Evolutionary conservation across 1,140 invertebrate genomes (phyloP).

Genomic region (Apis florea): DNA sequence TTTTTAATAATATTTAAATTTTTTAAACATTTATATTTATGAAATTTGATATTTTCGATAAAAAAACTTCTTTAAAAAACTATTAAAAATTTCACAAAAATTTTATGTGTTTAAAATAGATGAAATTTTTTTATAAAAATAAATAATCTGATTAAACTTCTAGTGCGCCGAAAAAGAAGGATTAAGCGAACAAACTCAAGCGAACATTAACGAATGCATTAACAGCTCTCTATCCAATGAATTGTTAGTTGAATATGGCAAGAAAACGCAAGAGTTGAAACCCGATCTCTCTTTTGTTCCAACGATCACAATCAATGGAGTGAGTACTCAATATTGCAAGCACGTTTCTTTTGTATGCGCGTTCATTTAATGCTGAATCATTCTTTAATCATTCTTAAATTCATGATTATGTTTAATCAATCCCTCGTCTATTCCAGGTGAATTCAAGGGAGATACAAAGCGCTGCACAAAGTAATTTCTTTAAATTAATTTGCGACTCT

Average conservation of each 20-base stretch:
- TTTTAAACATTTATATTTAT: too few species aligned
- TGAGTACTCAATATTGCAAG: conserved; percentile 54
- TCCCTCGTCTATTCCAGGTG: conserved; percentile 30
- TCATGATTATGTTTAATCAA: not conserved
- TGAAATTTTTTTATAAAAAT: not conserved
- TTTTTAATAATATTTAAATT: too few species aligned
- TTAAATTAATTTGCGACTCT: conserved; percentile 62
- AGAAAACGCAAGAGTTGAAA: conserved; percentile 80
- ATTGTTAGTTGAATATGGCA: conserved; percentile 81
- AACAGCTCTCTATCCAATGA: conserved; percentile 73
- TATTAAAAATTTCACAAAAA: too few species aligned
- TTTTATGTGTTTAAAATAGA: too few species aligned
- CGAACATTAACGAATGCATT: conserved; percentile 77
- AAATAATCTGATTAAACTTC: conserved; percentile 29
- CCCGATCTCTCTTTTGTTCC: conserved; percentile 83
- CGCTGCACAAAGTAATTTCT: conserved; percentile 59
- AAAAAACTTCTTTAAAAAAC: too few species aligned
- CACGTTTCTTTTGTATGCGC: not conserved
- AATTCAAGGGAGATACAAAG: conserved; percentile 62
- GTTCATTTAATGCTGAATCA: not conserved
- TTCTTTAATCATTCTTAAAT: not conserved
- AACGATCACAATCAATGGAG: conserved; percentile 82
- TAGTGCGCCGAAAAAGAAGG: conserved; percentile 79
- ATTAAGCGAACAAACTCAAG: conserved; percentile 72
- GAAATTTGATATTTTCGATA: too few species aligned